These are phyloP conservation scores for Formica selysi DNA, from an alignment of 1,140 invertebrate species.

Conservation along the genomic window DNA sequence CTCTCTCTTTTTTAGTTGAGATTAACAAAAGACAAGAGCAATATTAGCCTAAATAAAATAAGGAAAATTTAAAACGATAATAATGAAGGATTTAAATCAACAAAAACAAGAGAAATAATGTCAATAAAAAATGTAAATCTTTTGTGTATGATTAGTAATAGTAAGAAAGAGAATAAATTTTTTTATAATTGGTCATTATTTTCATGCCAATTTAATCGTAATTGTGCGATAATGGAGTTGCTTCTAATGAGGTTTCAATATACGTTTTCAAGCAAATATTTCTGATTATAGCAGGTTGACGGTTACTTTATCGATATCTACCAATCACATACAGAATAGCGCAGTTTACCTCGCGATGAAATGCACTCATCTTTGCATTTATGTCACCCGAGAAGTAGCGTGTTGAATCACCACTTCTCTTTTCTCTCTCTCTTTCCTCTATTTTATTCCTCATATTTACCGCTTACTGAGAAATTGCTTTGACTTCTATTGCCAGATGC, in stretches of 20 bases:
- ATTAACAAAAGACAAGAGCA: neutral
- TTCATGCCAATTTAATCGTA: neutral
- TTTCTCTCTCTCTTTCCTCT: neutral
- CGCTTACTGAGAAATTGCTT: conserved; percentile 40
- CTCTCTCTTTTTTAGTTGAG: neutral
- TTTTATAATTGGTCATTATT: neutral
- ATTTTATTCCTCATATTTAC: conserved; percentile 37
- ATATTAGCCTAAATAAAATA: neutral
- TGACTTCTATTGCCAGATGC: neutral
- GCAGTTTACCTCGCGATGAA: neutral
- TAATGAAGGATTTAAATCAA: no score
- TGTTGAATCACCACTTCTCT: neutral
- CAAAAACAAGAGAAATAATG: no score
- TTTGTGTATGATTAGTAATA: neutral
- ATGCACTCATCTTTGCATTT: neutral
- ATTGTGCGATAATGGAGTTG: neutral
- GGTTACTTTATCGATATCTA: neutral
- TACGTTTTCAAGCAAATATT: neutral
- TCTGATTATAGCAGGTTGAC: neutral
- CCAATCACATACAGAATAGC: neutral
- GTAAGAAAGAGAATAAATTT: neutral
- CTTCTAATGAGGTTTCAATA: neutral
- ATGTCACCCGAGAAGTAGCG: neutral
- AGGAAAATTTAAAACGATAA: neutral
- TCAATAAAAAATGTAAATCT: neutral